Conservation (phyloP, 2,113 vertebrate species). For the Orthonyx spaldingii region DNA sequence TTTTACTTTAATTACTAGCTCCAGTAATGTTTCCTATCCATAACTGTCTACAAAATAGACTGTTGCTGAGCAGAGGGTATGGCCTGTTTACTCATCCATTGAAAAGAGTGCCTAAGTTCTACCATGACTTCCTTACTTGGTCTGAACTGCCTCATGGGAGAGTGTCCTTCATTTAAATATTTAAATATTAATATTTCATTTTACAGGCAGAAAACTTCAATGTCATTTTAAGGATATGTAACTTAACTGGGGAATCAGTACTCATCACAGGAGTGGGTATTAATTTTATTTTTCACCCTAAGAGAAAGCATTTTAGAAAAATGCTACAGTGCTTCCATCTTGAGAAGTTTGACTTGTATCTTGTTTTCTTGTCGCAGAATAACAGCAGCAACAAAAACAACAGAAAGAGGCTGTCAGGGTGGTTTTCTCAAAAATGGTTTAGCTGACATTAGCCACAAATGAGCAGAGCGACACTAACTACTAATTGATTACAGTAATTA, state of each 20-base stretch:
- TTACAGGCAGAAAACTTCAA: constrained; percentile 84
- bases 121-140: constrained; percentile 72
- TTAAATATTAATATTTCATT: constrained; percentile 93
- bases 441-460: constrained; percentile 92
- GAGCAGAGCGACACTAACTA: constrained; percentile 87
- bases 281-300: constrained; percentile 19
- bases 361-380: constrained; percentile 68
- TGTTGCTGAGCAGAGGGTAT: constrained; percentile 89
- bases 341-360: constrained; percentile 46
- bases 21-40: constrained; percentile 97
- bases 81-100: constrained; percentile 95
- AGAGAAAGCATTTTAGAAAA: neutral
- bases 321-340: neutral
- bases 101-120: constrained; percentile 78
- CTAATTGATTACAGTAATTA: constrained; percentile 99
- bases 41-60: constrained; percentile 94
- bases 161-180: constrained; percentile 94
- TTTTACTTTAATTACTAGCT: constrained; percentile 97
- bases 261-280: neutral
- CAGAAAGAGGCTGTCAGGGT: constrained; percentile 67
- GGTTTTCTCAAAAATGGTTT: constrained; percentile 78
- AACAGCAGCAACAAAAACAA: constrained; percentile 58
- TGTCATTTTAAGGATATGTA: constrained; percentile 88
- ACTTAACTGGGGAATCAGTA: constrained; percentile 72
- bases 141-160: constrained; percentile 73